phyloP scores from a whole-genome alignment of 2,888 invertebrate genomes.

The Drymonia ruficornis region DNA sequence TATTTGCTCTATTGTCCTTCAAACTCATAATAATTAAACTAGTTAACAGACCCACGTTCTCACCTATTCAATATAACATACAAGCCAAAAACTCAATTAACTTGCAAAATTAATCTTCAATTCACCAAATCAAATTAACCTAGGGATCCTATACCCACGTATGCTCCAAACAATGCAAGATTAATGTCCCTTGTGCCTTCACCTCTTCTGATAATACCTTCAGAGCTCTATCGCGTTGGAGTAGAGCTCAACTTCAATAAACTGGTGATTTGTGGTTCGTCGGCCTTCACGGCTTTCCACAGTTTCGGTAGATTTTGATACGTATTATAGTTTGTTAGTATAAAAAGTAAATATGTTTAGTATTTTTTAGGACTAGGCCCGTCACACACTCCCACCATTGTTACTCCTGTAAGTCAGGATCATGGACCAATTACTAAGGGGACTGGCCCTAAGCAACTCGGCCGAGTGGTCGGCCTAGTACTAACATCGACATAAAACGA shows the following conservation, averaged over 20 bases:
- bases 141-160: neutral
- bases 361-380: too few relatives aligned
- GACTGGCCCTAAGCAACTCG: too few relatives aligned
- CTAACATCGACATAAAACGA: too few relatives aligned
- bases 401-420: too few relatives aligned
- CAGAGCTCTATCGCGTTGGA: neutral
- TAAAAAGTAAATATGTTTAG: too few relatives aligned
- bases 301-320: neutral
- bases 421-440: too few relatives aligned
- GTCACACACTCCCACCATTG: too few relatives aligned
- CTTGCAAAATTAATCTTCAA: constrained; percentile 4
- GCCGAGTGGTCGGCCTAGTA: too few relatives aligned
- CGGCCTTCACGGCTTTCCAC: neutral
- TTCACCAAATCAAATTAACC: constrained; percentile 6
- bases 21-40: too few relatives aligned
- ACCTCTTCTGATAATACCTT: neutral
- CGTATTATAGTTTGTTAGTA: too few relatives aligned
- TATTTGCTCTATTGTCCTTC: too few relatives aligned
- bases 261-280: neutral
- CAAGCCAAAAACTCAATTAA: neutral
- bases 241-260: neutral
- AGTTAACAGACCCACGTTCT: too few relatives aligned
- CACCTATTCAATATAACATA: neutral
- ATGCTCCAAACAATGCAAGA: constrained; percentile 6
- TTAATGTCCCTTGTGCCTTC: constrained; percentile 1